phyloP scores from a whole-genome alignment of 1,140 invertebrate species.

The Mamestra configurata region DNA sequence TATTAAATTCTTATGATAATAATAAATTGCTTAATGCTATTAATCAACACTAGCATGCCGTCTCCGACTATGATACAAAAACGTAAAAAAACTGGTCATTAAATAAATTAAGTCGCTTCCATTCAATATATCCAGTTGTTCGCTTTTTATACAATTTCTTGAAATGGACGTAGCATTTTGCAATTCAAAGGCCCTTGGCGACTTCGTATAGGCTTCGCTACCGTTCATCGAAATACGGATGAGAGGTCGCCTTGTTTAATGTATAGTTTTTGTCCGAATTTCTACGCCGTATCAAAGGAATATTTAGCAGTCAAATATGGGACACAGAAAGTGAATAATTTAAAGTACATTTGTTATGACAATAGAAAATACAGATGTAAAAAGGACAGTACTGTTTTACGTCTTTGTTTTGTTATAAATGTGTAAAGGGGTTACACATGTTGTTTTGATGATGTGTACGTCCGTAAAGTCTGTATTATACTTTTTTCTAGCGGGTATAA shows the following conservation, averaged over 20 bases:
- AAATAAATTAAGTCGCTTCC: slow-evolving; percentile 9
- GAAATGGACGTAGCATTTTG: slow-evolving; percentile 65
- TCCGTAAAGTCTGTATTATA: too few species aligned
- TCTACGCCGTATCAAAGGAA: slow-evolving; percentile 36
- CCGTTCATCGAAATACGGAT: slow-evolving; percentile 68
- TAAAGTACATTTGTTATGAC: slow-evolving; percentile 18
- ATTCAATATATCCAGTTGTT: not conserved
- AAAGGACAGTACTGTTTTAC: not conserved
- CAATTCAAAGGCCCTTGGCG: slow-evolving; percentile 70
- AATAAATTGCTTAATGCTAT: not conserved
- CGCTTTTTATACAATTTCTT: slow-evolving; percentile 68
- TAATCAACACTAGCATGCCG: not conserved
- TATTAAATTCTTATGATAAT: not conserved
- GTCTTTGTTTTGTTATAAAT: not conserved
- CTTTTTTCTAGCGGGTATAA: too few species aligned
- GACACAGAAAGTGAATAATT: slow-evolving; percentile 30
- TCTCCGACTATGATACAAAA: not conserved
- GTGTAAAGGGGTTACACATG: not conserved
- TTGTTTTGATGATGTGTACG: slow-evolving; percentile 5
- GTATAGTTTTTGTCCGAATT: slow-evolving; percentile 52
- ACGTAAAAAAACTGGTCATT: not conserved
- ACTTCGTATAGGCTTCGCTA: slow-evolving; percentile 59
- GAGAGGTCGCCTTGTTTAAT: slow-evolving; percentile 58
- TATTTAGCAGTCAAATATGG: slow-evolving; percentile 39
- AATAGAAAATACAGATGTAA: not conserved